Conservation (phyloP, 1,140 invertebrate species). For the Atta texana region DNA sequence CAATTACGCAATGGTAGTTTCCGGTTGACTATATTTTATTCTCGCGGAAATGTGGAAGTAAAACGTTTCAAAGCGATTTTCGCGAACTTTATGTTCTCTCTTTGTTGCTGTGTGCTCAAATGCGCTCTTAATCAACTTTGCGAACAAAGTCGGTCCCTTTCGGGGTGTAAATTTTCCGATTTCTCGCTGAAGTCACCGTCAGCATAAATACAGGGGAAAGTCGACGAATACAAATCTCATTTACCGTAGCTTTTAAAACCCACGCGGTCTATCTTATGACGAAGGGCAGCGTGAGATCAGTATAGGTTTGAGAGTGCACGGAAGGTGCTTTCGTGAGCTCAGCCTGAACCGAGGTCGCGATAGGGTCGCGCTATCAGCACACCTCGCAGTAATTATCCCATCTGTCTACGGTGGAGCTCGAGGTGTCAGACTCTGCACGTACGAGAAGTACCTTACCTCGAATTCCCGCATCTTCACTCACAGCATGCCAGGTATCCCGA, state of each 20-base stretch:
- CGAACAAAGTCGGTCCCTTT: slow-evolving; percentile 5
- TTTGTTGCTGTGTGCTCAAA: neutral
- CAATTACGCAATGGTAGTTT: neutral
- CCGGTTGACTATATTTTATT: slow-evolving; percentile 19
- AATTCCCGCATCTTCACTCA: slow-evolving; percentile 64
- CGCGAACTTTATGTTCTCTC: neutral
- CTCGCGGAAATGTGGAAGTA: neutral
- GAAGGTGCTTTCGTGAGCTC: slow-evolving; percentile 23
- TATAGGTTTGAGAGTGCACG: neutral
- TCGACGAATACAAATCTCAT: slow-evolving; percentile 41
- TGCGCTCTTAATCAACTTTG: slow-evolving; percentile 31
- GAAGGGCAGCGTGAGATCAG: slow-evolving; percentile 1
- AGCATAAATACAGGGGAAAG: slow-evolving; percentile 8
- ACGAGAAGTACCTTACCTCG: slow-evolving; percentile 53
- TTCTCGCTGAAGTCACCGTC: slow-evolving; percentile 6
- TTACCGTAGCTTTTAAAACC: slow-evolving; percentile 32
- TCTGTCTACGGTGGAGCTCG: slow-evolving; percentile 76
- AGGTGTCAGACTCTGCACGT: slow-evolving; percentile 70
- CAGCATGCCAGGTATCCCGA: slow-evolving; percentile 68
- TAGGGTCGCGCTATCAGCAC: slow-evolving; percentile 73
- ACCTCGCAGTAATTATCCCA: slow-evolving; percentile 79
- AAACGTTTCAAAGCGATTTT: neutral
- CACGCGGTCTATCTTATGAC: slow-evolving; percentile 15
- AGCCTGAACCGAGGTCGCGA: slow-evolving; percentile 12
- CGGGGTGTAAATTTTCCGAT: neutral